Conservation (phyloP, 2,888 invertebrate species). For the Drosophila peninsularis region DNA sequence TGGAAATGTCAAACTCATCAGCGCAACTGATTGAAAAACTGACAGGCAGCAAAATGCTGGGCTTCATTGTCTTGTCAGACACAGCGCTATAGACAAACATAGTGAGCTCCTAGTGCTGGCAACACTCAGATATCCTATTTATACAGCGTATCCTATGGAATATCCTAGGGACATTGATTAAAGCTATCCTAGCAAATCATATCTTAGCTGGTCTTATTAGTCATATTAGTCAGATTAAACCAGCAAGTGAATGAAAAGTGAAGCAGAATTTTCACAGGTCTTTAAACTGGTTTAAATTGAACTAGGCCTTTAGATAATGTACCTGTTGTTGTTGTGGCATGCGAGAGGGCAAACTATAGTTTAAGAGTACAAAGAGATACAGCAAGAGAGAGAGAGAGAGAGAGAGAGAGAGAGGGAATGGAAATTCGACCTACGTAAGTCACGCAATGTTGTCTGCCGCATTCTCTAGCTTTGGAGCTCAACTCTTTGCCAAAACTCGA, state of each 20-base stretch:
- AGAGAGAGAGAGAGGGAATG: constrained; percentile 9
- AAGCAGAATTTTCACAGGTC: not conserved
- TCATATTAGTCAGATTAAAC: too few relatives aligned
- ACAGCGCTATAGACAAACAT: not conserved
- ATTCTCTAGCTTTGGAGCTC: constrained; percentile 20
- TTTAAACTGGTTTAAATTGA: constrained; percentile 63
- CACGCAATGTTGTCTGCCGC: constrained; percentile 67
- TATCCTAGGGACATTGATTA: not conserved
- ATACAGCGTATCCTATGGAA: not conserved
- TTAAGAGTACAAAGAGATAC: constrained; percentile 2
- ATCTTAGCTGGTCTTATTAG: too few relatives aligned
- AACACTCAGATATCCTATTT: too few relatives aligned
- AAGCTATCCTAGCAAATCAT: not conserved
- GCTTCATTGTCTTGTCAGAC: constrained; percentile 19
- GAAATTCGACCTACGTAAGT: constrained; percentile 73
- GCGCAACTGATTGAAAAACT: constrained; percentile 71
- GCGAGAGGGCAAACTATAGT: not conserved
- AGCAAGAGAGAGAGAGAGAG: not conserved
- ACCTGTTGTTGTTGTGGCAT: constrained; percentile 50
- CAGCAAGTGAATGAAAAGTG: not conserved
- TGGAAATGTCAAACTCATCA: constrained; percentile 80
- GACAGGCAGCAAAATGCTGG: constrained; percentile 57
- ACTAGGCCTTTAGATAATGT: constrained; percentile 66
- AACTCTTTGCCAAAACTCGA: constrained; percentile 40
- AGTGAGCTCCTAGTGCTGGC: too few relatives aligned